These are phyloP conservation scores for Stictocephala bisonia DNA, from an alignment of 2,888 invertebrate species.

Conservation along the genomic window DNA sequence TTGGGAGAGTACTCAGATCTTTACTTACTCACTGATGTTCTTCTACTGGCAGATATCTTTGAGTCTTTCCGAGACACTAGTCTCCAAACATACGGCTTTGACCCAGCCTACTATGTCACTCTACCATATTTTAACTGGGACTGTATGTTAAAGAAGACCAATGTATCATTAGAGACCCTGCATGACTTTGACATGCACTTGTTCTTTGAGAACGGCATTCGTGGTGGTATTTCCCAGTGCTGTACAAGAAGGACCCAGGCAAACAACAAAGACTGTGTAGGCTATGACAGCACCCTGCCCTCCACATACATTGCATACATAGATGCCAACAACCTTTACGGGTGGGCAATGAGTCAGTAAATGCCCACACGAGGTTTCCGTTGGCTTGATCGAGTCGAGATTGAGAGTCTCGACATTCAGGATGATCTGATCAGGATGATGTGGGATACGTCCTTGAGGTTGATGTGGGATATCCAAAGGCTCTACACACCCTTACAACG, in stretches of 20 bases:
- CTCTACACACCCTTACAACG: conserved; percentile 15
- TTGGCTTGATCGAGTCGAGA: conserved; percentile 54
- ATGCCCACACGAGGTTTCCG: conserved; percentile 60
- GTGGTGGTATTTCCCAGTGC: conserved; percentile 18
- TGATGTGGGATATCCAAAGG: conserved; percentile 52
- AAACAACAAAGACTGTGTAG: conserved; percentile 17
- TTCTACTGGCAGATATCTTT: conserved; percentile 48
- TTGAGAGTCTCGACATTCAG: not conserved
- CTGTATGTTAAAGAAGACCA: conserved; percentile 38
- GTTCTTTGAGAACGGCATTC: no score
- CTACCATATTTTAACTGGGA: conserved; percentile 37
- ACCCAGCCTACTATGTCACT: conserved; percentile 45
- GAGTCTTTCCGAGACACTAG: conserved; percentile 45
- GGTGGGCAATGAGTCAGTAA: conserved; percentile 61
- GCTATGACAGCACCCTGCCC: conserved; percentile 26
- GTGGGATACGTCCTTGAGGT: conserved; percentile 60
- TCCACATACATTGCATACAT: conserved; percentile 53
- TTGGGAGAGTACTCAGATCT: conserved; percentile 60
- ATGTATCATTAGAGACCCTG: conserved; percentile 44
- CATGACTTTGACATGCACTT: conserved; percentile 43
- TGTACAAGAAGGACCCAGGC: conserved; percentile 1
- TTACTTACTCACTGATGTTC: conserved; percentile 48
- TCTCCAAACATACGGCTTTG: conserved; percentile 27
- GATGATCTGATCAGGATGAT: not conserved
- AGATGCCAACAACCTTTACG: conserved; percentile 63